phyloP scores from a whole-genome alignment of 2,113 vertebrate species.

The Felis chaus region DNA sequence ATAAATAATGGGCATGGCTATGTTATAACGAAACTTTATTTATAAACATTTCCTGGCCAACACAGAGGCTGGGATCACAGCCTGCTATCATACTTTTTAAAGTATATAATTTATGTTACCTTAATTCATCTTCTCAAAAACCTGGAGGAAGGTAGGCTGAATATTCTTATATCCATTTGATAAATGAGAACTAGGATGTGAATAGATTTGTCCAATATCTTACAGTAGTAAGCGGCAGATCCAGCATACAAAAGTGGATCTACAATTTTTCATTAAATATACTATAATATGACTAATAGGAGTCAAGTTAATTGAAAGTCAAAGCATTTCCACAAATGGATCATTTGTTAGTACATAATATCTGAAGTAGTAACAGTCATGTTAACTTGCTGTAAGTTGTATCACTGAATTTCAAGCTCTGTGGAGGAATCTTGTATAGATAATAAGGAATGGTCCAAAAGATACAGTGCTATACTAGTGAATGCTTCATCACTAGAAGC shows the following conservation, averaged over 20 bases:
- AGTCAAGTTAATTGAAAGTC: background rate
- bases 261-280: slow-evolving; percentile 32
- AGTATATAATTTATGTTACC: background rate
- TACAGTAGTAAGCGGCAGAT: background rate
- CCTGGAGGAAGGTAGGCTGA: background rate
- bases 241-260: background rate
- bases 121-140: background rate
- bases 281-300: background rate
- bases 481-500: background rate
- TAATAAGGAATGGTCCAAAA: background rate
- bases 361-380: background rate
- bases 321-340: background rate
- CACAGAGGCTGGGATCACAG: background rate
- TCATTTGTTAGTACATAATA: background rate
- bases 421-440: background rate
- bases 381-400: background rate
- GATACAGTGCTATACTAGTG: background rate
- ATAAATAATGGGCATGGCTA: background rate
- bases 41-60: background rate
- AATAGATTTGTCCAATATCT: background rate
- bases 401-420: background rate
- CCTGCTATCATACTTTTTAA: background rate
- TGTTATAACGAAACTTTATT: slow-evolving; percentile 9
- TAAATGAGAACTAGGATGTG: background rate
- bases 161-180: background rate